A percentile compares a stretch with the other conserved stretches of the same genome.
phyloP scores from a whole-genome alignment of 2,888 invertebrate genomes.

The Dryadula phaetusa region DNA sequence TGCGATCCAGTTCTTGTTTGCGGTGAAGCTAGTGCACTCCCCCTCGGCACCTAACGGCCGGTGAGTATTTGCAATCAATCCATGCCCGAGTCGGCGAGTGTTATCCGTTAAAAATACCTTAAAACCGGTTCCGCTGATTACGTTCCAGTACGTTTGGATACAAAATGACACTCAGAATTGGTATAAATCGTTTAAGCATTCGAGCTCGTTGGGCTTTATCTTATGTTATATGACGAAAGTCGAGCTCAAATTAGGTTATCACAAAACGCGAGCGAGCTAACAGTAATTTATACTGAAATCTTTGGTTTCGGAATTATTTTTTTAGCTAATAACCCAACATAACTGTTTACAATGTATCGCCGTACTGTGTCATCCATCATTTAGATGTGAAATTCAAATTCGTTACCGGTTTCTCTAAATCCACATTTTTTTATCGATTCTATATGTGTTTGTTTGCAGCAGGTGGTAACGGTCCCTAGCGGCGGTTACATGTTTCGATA shows the following conservation, averaged over 20 bases:
- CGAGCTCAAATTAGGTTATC: conserved; percentile 65
- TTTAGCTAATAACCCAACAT: conserved; percentile 24
- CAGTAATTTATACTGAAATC: conserved; percentile 24
- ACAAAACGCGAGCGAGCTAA: conserved; percentile 60
- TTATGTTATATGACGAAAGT: conserved; percentile 29
- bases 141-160: conserved; percentile 51
- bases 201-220: conserved; percentile 52
- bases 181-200: conserved; percentile 60
- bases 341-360: conserved; percentile 29
- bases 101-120: conserved; percentile 66
- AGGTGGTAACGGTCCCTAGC: conserved; percentile 76
- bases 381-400: conserved; percentile 41
- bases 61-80: conserved; percentile 62
- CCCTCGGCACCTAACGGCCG: conserved; percentile 91
- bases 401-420: conserved; percentile 45
- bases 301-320: background rate
- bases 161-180: conserved; percentile 39
- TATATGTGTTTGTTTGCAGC: conserved; percentile 48
- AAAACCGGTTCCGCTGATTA: conserved; percentile 65
- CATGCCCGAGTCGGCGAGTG: conserved; percentile 46
- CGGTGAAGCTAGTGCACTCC: conserved; percentile 95
- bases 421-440: conserved; percentile 20
- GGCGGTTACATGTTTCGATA: conserved; percentile 75
- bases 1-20: conserved; percentile 96
- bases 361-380: conserved; percentile 20